A percentile compares a stretch with the other conserved stretches of the same genome.
Evolutionary conservation across 2,888 invertebrate genomes (phyloP).

Genomic region (Catocala nupta): DNA sequence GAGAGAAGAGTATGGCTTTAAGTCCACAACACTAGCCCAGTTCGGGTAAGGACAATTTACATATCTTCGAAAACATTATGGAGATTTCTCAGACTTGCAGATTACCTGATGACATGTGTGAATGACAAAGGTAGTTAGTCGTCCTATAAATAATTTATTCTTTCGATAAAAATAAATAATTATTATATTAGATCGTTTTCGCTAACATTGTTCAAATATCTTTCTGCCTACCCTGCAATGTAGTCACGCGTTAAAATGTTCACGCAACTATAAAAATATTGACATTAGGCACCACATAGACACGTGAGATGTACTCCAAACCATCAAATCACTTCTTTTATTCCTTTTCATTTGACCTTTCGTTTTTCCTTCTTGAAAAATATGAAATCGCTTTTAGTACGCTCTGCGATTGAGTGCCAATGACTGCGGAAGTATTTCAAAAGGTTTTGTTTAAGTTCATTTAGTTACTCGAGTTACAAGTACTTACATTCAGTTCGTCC

Average conservation of each 20-base stretch:
- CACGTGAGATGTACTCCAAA: slow-evolving; percentile 14
- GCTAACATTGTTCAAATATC: too few relatives aligned
- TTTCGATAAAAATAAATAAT: too few relatives aligned
- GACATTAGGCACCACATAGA: not conserved
- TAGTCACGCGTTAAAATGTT: not conserved
- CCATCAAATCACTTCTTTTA: slow-evolving; percentile 16
- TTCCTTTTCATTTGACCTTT: slow-evolving; percentile 11
- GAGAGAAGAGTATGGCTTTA: too few relatives aligned
- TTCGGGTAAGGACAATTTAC: too few relatives aligned
- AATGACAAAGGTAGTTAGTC: too few relatives aligned
- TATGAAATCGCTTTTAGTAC: slow-evolving; percentile 30
- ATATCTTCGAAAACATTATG: too few relatives aligned
- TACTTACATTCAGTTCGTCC: slow-evolving; percentile 13
- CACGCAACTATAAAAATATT: not conserved
- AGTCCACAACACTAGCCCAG: too few relatives aligned
- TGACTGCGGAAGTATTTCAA: slow-evolving; percentile 33
- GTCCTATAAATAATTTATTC: too few relatives aligned
- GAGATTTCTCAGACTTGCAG: too few relatives aligned
- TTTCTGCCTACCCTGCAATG: not conserved
- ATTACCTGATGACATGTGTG: too few relatives aligned
- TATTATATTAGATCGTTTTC: too few relatives aligned
- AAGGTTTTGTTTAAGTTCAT: slow-evolving; percentile 37
- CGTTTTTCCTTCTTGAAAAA: slow-evolving; percentile 2
- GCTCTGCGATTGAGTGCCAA: slow-evolving; percentile 28
- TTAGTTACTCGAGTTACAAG: slow-evolving; percentile 24